Base-by-base conservation (phyloP, 1,140 invertebrate genomes). In the Aphaenogaster rudis region DNA sequence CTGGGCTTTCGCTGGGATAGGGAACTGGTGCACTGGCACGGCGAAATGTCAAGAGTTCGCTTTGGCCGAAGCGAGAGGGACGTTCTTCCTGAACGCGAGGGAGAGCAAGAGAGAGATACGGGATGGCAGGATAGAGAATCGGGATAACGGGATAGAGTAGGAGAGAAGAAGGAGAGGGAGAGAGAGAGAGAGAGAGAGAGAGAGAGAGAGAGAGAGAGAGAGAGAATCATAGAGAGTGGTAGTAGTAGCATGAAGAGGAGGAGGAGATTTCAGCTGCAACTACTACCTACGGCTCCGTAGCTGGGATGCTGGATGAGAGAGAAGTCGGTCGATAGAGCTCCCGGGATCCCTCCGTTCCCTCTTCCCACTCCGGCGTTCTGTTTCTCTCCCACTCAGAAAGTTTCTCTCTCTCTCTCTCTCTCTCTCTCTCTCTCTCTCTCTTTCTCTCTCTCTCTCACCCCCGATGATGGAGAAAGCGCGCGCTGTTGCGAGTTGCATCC, bases 301-400 rank as follows among this genome's bases (percentile, higher is more conserved):
- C 92, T 93, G 93, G 93, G 93, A 92, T 91, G 90, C 91, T 92
- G 92, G 92, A 94, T 94, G 91, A 93, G 94, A 93, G 92, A 93
- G 92, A 93, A 93, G 91, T 94, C 93, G 93, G 94, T 94, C 94
- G 94, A 94, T 94, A 94, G 93, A 94, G 94, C 94, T 94, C 90
- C 93, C 92, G 89, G 91, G 85, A 88, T 86, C 89, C 78, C 91
- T 77, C 87, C 74, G 59, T 81, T 84, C 87, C 88, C 84, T 82
- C 67, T 82, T 87, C 79, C 48, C 80, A 90, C 90, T 77, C 88
- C 88, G 80, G 67, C 91, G 87, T 81, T 90, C 79, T 89, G 63
- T 87, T 72, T 89, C 86, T 88, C 91, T 84, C 87, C 59, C 81
- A 80, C 78, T 77, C 63, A 28, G 28, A 28, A 28, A 28, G 28